These are phyloP conservation scores for Watsonalla cultraria DNA, from an alignment of 2,888 invertebrate genomes.

Conservation along the genomic window DNA sequence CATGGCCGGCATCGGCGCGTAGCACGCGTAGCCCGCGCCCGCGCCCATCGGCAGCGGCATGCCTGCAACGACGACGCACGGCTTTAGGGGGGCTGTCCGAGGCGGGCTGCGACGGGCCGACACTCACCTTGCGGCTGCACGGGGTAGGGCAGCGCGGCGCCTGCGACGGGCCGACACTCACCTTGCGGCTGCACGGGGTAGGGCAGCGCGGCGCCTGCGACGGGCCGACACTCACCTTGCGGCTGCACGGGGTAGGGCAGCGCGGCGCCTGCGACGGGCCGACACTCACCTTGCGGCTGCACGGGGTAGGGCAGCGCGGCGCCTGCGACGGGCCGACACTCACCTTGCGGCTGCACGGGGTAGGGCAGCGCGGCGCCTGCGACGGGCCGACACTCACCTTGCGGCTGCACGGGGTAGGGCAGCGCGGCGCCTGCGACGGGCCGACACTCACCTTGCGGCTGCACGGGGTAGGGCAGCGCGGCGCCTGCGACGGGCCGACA, in stretches of 20 bases:
- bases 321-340: constrained; percentile 35
- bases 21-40: constrained; percentile 82
- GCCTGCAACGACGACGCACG: constrained; percentile 29
- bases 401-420: constrained; percentile 86
- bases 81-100: too few relatives aligned
- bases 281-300: constrained; percentile 78
- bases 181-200: constrained; percentile 81
- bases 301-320: constrained; percentile 84
- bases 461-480: constrained; percentile 84
- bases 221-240: constrained; percentile 63
- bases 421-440: constrained; percentile 47
- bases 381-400: constrained; percentile 72
- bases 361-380: constrained; percentile 91
- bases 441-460: constrained; percentile 76
- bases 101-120: constrained; percentile 20
- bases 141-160: constrained; percentile 83
- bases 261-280: constrained; percentile 29
- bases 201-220: constrained; percentile 91
- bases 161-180: constrained; percentile 32
- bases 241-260: constrained; percentile 86
- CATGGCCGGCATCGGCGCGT: constrained; percentile 88
- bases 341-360: constrained; percentile 77
- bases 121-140: constrained; percentile 80
- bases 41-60: constrained; percentile 70
- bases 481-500: constrained; percentile 43